A percentile compares a stretch with the other conserved stretches of the same genome.
These are phyloP conservation scores for Leptopilina clavipes DNA, from an alignment of 1,140 invertebrate genomes.

Conservation along the genomic window DNA sequence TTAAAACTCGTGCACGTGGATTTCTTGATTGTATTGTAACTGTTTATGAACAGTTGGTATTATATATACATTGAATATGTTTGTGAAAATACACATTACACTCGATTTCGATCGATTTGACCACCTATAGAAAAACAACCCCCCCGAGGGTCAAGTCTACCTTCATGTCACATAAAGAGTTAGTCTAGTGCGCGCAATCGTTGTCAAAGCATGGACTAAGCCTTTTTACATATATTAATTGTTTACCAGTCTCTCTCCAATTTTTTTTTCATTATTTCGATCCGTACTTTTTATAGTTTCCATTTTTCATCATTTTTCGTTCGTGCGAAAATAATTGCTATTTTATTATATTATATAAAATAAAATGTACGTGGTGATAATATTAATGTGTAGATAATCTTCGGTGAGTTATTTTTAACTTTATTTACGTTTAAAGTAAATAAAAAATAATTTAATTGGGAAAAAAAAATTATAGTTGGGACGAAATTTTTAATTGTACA, in stretches of 20 bases:
- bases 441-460: no score
- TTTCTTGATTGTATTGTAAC: constrained; percentile 4
- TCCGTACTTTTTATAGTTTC: no score
- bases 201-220: neutral
- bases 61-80: neutral
- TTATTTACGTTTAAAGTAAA: neutral
- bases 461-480: no score
- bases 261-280: neutral
- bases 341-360: no score
- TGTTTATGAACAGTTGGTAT: neutral
- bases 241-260: neutral
- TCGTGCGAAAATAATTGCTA: no score
- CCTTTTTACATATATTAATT: neutral
- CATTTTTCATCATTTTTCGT: no score
- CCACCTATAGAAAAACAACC: constrained; percentile 31
- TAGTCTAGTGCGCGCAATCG: constrained; percentile 31
- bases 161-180: constrained; percentile 27
- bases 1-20: neutral
- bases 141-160: constrained; percentile 32
- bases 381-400: neutral
- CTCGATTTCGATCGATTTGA: constrained; percentile 14
- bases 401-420: no score
- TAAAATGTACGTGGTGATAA: no score
- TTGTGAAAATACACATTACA: neutral
- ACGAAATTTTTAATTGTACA: no score